Conservation (phyloP, 2,113 vertebrate genomes). For the Dasyurus viverrinus region DNA sequence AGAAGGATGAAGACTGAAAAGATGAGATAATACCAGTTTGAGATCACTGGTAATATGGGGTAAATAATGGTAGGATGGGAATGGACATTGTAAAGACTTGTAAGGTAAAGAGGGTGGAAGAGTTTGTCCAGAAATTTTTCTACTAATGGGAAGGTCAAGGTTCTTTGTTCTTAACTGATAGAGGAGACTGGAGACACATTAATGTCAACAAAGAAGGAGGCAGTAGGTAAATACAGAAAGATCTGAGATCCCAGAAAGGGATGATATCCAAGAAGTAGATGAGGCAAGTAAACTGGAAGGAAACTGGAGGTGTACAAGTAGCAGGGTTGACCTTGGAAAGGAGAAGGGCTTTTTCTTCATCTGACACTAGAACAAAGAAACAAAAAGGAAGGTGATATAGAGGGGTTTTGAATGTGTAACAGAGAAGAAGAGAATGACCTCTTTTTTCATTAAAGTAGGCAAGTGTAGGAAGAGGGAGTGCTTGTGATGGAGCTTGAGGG, state of each 20-base stretch:
- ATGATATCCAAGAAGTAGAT: background rate
- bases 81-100: background rate
- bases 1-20: background rate
- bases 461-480: background rate
- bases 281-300: background rate
- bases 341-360: background rate
- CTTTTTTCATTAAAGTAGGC: background rate
- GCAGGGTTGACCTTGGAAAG: background rate
- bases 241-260: background rate
- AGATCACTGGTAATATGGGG: background rate
- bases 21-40: background rate
- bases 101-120: background rate
- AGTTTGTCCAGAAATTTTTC: background rate
- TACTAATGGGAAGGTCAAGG: background rate
- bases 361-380: background rate
- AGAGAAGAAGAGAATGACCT: background rate
- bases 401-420: background rate
- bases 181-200: background rate
- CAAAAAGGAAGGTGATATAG: background rate
- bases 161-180: background rate
- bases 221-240: background rate
- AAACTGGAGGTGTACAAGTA: background rate
- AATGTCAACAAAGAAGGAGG: background rate
- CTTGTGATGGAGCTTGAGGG: background rate
- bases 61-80: background rate